A percentile compares a stretch with the other conserved stretches of the same genome.
Conservation (phyloP, 2,888 invertebrate genomes). For the Andrena camellia region DNA sequence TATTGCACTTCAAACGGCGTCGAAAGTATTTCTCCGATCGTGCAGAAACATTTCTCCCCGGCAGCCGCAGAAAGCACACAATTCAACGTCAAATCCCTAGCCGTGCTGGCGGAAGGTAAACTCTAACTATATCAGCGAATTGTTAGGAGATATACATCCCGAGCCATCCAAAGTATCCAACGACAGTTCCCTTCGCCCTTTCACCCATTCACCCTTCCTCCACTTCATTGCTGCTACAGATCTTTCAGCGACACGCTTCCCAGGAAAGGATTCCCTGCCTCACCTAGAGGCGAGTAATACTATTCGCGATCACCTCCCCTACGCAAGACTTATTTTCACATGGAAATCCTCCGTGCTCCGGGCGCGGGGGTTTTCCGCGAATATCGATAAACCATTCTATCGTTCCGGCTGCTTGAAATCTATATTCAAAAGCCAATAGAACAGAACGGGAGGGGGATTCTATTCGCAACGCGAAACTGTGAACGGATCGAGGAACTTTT, state of each 20-base stretch:
- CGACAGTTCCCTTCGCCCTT: not conserved
- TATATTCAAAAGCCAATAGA: not conserved
- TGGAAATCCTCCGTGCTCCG: slow-evolving; percentile 19
- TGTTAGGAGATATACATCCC: slow-evolving; percentile 8
- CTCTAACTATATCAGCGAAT: slow-evolving; percentile 3
- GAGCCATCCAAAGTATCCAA: not conserved
- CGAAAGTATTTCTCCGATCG: not conserved
- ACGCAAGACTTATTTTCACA: slow-evolving; percentile 17
- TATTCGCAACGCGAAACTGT: slow-evolving; percentile 7
- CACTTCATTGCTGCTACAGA: slow-evolving; percentile 9
- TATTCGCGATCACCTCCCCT: slow-evolving; percentile 9
- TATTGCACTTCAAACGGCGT: not conserved
- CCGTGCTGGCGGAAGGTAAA: not conserved
- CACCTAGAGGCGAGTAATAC: slow-evolving; percentile 1
- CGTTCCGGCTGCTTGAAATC: slow-evolving; percentile 2
- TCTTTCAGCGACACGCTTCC: slow-evolving; percentile 17
- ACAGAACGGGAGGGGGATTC: not conserved
- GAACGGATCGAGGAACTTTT: slow-evolving; percentile 11
- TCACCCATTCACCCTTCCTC: not conserved
- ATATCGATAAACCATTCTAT: slow-evolving; percentile 41
- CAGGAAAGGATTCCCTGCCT: slow-evolving; percentile 23
- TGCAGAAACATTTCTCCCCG: not conserved
- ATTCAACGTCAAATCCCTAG: slow-evolving; percentile 2
- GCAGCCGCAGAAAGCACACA: not conserved
- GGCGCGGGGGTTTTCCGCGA: not conserved